phyloP scores from a whole-genome alignment of 2,113 vertebrate genomes.

The Chrysochloris asiatica region DNA sequence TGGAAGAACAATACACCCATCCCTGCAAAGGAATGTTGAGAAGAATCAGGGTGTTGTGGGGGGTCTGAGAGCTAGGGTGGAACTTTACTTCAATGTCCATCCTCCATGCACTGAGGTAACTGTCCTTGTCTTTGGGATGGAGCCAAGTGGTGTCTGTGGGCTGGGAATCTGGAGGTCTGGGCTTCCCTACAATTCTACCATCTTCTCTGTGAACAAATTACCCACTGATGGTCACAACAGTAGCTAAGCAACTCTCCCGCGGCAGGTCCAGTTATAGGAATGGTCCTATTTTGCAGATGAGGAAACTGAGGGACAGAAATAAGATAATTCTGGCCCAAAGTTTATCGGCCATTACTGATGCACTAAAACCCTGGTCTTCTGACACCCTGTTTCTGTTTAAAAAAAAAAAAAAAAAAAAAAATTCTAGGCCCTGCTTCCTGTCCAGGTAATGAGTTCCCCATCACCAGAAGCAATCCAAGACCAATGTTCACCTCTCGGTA shows the following conservation, averaged over 20 bases:
- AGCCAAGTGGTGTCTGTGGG: not conserved
- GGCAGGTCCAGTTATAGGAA: not conserved
- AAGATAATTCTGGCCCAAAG: not conserved
- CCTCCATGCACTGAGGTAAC: not conserved
- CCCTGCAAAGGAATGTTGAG: slow-evolving; percentile 63
- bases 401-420: not conserved
- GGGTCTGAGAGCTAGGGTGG: not conserved
- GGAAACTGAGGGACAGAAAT: not conserved
- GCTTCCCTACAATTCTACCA: not conserved
- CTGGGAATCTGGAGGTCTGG: no score
- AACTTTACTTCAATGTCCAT: not conserved
- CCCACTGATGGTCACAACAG: no score
- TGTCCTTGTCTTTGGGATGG: not conserved
- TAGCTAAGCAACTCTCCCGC: not conserved
- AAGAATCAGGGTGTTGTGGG: slow-evolving; percentile 40
- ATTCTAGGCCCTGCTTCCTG: not conserved
- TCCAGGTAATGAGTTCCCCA: not conserved
- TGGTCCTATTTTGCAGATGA: not conserved
- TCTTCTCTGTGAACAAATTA: not conserved
- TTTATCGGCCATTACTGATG: not conserved
- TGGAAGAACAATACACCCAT: slow-evolving; percentile 52
- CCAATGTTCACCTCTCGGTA: not conserved
- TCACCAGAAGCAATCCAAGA: not conserved
- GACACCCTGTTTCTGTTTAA: not conserved
- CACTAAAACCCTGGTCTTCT: not conserved